Evolutionary conservation across 2,797 vertebrate genomes (phyloP).

Genomic region (Hippopotamyrus pictus): DNA sequence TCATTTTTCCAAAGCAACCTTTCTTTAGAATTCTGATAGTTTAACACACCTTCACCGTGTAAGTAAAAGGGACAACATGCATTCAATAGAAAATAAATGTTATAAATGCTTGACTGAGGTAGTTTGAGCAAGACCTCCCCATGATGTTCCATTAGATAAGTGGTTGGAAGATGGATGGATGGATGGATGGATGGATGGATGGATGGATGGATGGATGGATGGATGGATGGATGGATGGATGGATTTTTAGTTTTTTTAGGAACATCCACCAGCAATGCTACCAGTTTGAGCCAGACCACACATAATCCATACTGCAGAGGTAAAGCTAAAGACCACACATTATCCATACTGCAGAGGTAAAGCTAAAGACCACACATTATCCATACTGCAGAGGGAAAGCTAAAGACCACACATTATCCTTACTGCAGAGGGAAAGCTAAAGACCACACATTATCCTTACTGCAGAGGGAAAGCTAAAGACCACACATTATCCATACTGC

Average conservation of each 20-base stretch:
- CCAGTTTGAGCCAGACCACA: background rate
- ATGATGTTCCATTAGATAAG: background rate
- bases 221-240: background rate
- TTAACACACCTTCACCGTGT: background rate
- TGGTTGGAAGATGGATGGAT: background rate
- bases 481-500: too few species aligned
- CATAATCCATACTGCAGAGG: background rate
- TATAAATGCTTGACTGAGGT: background rate
- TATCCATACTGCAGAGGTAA: too few species aligned
- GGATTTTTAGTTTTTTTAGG: background rate
- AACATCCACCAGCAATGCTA: background rate
- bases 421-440: too few species aligned
- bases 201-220: background rate
- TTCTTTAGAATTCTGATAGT: background rate
- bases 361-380: background rate
- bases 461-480: background rate
- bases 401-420: background rate
- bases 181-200: background rate
- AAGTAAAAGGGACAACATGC: background rate
- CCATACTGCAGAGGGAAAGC: background rate
- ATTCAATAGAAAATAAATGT: background rate
- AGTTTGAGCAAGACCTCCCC: background rate
- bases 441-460: background rate
- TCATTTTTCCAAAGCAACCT: background rate
- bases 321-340: background rate